A percentile compares a stretch with the other conserved stretches of the same genome.
Conservation (phyloP, 1,140 invertebrate species). For the Nephila pilipes region DNA sequence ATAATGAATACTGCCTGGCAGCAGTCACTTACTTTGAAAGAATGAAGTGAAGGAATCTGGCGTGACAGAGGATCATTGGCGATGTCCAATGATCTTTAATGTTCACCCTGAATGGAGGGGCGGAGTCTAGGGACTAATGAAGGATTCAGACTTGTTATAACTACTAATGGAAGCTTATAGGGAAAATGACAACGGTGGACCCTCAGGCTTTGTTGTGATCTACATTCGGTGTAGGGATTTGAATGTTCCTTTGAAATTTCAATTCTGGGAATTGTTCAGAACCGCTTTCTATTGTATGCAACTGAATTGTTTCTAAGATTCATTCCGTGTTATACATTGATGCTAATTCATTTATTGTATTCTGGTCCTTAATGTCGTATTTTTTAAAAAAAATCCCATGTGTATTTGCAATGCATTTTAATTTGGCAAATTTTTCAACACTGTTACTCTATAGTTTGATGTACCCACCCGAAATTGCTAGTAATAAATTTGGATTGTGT, state of each 20-base stretch:
- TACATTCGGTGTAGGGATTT: background rate
- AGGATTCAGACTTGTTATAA: constrained; percentile 16
- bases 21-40: constrained; percentile 25
- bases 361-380: too few relatives aligned
- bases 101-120: constrained; percentile 40
- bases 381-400: too few relatives aligned
- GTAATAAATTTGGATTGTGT: too few relatives aligned
- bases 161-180: constrained; percentile 25
- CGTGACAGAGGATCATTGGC: constrained; percentile 39
- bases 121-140: constrained; percentile 12
- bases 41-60: constrained; percentile 32
- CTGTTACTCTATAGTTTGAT: too few relatives aligned
- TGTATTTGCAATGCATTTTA: too few relatives aligned
- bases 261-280: background rate
- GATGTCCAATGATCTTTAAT: constrained; percentile 44
- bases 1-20: constrained; percentile 64
- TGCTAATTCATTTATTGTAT: too few relatives aligned
- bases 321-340: background rate
- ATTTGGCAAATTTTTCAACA: too few relatives aligned
- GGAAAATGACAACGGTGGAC: constrained; percentile 7
- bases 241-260: background rate
- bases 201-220: background rate
- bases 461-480: too few relatives aligned
- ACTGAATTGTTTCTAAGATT: background rate
- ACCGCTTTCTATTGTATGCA: background rate